Evolutionary conservation across 2,113 vertebrate species (phyloP), one percentile per base, ranked within the genome.

Genomic region (Donacobius atricapilla): DNA sequence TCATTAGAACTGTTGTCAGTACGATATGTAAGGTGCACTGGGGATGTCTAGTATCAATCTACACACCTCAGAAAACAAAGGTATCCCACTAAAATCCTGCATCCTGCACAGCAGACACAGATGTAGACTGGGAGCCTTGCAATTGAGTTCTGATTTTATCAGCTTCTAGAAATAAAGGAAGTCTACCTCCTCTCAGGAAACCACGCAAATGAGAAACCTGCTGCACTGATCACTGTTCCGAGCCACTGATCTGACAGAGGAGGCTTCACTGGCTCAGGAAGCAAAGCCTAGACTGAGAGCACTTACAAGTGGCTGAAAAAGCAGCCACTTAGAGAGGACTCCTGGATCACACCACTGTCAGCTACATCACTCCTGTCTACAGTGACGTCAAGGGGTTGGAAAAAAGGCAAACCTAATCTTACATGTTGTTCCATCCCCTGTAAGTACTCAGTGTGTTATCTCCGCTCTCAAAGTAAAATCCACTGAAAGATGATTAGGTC

Each of bases 141-240:
- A 85, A 91, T 0, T 19, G 42, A 47, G 28, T 56, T 57, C 75
- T 53, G 89, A 95, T 94, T 93, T 81, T 93, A 96, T 92, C 73
- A 1, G 70, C n/a, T 70, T 51, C 78, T 64, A 25, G 27, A 94
- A 95, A 86, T 83, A 81, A 92, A 88, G 56, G 35, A 95, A 87
- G 31, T 19, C 81, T 82, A 60, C 25, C 61, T 93, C 86, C 75
- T 48, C 30, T 61, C 92, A 91, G 84, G 92, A 96, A 94, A 48
- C 56, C 87, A 93, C 1, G 16, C 48, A 87, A 71, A 94, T 2
- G 7, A 76, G 68, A 83, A 95, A 51, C 44, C 30, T 20, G 4
- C 53, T n/a, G 56, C 65, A 64, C 70, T 96, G 93, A 96, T 96
- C 95, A 35, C 27, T 80, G 76, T 93, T 97, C 95, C 96, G 95